These are phyloP conservation scores for Eueides isabella DNA, from an alignment of 1,140 invertebrate species.

Conservation along the genomic window DNA sequence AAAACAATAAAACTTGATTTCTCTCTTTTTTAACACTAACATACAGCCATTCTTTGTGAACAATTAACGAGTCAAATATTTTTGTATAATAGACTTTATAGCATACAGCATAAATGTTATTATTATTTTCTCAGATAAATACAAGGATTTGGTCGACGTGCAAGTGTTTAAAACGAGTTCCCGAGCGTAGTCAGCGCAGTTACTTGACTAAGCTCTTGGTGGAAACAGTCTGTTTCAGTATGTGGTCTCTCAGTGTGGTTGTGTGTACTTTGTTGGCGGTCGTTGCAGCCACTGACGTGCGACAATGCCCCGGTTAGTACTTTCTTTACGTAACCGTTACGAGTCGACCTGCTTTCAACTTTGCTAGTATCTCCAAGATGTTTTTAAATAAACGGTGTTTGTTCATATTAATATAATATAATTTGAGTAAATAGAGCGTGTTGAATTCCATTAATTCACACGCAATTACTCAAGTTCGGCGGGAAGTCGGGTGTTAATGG, in stretches of 20 bases:
- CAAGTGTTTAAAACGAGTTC: constrained; percentile 35
- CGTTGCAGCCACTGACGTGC: constrained; percentile 35
- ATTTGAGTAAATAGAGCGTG: too few relatives aligned
- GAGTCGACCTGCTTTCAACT: constrained; percentile 14
- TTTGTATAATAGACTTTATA: neutral
- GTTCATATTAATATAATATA: neutral
- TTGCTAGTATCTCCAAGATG: neutral
- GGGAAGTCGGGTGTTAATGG: too few relatives aligned
- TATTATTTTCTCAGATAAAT: neutral
- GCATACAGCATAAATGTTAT: neutral
- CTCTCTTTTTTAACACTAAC: neutral
- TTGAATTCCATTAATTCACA: too few relatives aligned
- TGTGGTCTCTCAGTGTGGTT: constrained; percentile 37
- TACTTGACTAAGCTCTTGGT: constrained; percentile 3
- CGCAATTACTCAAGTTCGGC: too few relatives aligned
- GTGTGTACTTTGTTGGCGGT: constrained; percentile 31
- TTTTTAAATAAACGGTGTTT: neutral
- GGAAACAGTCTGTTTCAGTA: constrained; percentile 17
- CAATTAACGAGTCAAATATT: neutral
- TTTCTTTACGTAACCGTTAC: constrained; percentile 35
- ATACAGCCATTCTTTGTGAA: neutral
- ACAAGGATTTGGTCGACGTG: constrained; percentile 7
- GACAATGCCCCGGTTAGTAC: constrained; percentile 42
- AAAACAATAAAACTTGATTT: neutral
- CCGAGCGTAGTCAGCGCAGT: constrained; percentile 27